Base-by-base conservation (phyloP, 2,888 invertebrate species). In the Exocentrus adspersus region DNA sequence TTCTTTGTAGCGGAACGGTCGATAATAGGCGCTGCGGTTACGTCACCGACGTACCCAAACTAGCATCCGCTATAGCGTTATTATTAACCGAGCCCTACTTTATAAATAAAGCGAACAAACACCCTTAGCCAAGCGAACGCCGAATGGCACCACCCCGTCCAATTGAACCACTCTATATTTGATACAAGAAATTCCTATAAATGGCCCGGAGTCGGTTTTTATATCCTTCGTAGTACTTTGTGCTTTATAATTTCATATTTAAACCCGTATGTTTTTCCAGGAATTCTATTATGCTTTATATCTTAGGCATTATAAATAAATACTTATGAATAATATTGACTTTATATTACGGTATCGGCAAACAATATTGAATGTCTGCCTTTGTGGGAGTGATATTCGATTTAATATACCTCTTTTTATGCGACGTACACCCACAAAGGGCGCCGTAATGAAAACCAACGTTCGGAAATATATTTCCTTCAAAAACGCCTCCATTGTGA, bases 261-360 rank as follows among this genome's bases (percentile, higher is more conserved):
- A 46, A 20, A 1, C 24, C 14, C 12, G 4, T 28, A 57, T 57
- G 46, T 57, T 57, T 46, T 28, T 32, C 45, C 24, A 42, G 57
- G 30, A 57, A 46, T 12, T 57, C 24, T 32, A 46, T 57, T 57
- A 46, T 57, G 32, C 30, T 32, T n/a, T 46, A 30, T 37, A 41
- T 48, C 48, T 48, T 48, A 24, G 24, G 28, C 32, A 43, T 20
- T 57, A 54, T 28, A 20, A 42, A n/a, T 42, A 42, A n/a, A 24
- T 37, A 19, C 41, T 41, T 43, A 54, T 54, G 43, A 54, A 54
- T 54, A 54, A 54, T 54, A 43, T 54, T 45, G 57, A 46, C 57
- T 32, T 45, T 57, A 57, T 57, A 57, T 57, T 57, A 45, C 57
- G 46, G 32, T 57, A 46, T 57, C 46, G 57, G 57, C 57, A 57